Base-by-base conservation (phyloP, 2,797 vertebrate genomes). In the Gymnothorax javanicus region DNA sequence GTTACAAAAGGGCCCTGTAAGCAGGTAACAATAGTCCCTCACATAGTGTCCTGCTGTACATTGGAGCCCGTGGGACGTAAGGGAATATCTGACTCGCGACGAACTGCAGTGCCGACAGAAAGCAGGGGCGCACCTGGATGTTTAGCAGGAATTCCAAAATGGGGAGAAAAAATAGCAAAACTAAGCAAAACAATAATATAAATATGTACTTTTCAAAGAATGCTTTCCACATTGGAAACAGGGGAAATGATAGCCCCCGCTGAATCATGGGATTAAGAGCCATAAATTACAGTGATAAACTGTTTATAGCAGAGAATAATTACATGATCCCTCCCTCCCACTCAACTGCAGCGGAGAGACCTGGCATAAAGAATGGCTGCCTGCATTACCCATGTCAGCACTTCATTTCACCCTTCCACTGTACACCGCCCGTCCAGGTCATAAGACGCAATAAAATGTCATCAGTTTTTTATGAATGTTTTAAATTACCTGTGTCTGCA, bases 231-330 rank as follows among this genome's bases (percentile, higher is more conserved):
- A 17, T 4, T 77, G 73, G 73, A 20, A 77, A 77, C 33, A 52
- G 15, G 73, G 73, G 43, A n/a, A n/a, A 56, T 81, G 56, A 81
- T n/a, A 43, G n/a, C 23, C 2, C 20, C 20, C 52, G 54, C 52
- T 81, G 73, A 52, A 77, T 52, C 13, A 8, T 52, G 77, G 77
- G 77, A 81, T 81, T 56, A 81, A 9, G 7, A 81, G 77, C 77
- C 77, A 56, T 54, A 54, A 81, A 81, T 54, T 81, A 56, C 77
- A 81, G 56, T 81, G 52, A 81, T 81, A 23, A 23, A 81, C 50
- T 81, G 77, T 50, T 81, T 54, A 56, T 8, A 81, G 50, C 23
- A 54, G 77, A 81, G 50, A 54, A 17, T 81, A 77, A 77, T 77
- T 77, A 52, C 43, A 77, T 50, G 13, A 77, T 77, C 73, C 43